Conservation (phyloP, 2,888 invertebrate genomes). For the Oligia strigilis region DNA sequence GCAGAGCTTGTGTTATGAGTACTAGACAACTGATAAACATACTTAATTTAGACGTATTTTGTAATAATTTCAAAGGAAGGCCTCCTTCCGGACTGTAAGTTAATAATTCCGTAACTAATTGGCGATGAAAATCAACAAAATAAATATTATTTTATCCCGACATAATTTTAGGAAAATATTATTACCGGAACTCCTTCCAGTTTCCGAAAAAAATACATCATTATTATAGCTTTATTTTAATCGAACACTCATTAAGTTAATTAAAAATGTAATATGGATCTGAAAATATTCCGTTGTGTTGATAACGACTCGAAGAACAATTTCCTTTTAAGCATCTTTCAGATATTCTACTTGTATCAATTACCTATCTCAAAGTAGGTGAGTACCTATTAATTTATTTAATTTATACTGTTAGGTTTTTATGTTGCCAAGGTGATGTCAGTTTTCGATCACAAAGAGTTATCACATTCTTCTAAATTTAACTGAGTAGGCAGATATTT, state of each 20-base stretch:
- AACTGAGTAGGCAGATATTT: too few relatives aligned
- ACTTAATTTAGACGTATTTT: not conserved
- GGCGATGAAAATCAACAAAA: not conserved
- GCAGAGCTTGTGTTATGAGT: too few relatives aligned
- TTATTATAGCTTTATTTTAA: not conserved
- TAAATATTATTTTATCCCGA: not conserved
- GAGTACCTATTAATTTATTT: too few relatives aligned
- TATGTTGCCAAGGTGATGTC: too few relatives aligned
- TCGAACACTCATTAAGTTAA: not conserved
- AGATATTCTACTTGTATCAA: too few relatives aligned
- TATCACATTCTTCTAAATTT: too few relatives aligned
- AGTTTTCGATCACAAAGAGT: too few relatives aligned
- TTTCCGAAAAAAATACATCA: not conserved
- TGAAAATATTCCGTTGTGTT: not conserved
- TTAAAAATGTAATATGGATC: not conserved
- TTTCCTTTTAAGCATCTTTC: too few relatives aligned
- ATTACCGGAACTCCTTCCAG: too few relatives aligned
- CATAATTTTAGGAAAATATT: not conserved
- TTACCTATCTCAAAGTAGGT: too few relatives aligned
- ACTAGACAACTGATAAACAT: too few relatives aligned
- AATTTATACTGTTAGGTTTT: too few relatives aligned
- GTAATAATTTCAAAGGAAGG: not conserved
- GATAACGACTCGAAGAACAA: not conserved
- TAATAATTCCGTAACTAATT: not conserved
- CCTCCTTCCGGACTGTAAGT: not conserved